Evolutionary conservation across 2,113 vertebrate species (phyloP).

Genomic region (Ctenomys sociabilis): DNA sequence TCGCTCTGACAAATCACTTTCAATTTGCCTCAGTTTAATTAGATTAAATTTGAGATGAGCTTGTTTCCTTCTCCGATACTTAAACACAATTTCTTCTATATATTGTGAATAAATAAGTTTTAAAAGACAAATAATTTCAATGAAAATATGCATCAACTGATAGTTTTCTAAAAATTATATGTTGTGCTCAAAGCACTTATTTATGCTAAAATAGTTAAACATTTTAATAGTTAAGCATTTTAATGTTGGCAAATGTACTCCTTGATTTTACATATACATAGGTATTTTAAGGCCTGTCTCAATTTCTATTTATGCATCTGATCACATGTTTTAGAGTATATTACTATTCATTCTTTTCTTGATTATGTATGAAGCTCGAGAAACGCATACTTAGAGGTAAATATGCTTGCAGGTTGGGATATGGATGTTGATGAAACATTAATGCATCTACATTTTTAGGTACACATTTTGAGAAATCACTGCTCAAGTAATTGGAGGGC

Average conservation of each 20-base stretch:
- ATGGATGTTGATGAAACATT: neutral
- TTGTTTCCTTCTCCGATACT: neutral
- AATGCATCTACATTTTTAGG: neutral
- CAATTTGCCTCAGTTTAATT: slow-evolving; percentile 41
- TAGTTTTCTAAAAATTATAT: slow-evolving; percentile 16
- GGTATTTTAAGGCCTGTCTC: neutral
- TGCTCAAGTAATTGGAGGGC: neutral
- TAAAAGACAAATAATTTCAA: slow-evolving; percentile 6
- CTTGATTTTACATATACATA: neutral
- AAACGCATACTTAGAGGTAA: neutral
- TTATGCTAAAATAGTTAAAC: neutral
- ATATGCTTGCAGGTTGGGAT: neutral
- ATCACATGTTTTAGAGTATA: neutral
- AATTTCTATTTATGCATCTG: neutral
- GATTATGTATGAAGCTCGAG: neutral
- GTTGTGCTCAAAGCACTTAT: neutral
- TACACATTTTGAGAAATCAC: neutral
- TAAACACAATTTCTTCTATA: neutral
- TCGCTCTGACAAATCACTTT: slow-evolving; percentile 45
- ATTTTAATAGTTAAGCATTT: neutral
- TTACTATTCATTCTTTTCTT: neutral
- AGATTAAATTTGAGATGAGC: slow-evolving; percentile 8
- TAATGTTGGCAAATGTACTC: neutral
- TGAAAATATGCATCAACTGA: slow-evolving; percentile 2
- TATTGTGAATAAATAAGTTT: neutral